phyloP scores from a whole-genome alignment of 2,113 vertebrate genomes.

The Oryzias curvinotus region DNA sequence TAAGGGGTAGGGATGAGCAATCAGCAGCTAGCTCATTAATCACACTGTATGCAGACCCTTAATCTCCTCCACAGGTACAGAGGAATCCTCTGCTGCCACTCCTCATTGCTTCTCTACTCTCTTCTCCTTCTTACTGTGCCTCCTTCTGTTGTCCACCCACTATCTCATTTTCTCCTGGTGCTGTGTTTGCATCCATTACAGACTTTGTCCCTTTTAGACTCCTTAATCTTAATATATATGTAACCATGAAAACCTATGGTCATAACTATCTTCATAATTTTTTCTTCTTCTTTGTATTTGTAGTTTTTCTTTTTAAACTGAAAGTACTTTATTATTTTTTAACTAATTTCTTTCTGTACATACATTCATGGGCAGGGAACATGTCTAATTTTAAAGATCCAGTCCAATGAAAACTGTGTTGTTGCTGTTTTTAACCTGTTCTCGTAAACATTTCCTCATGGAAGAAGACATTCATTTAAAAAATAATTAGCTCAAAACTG shows the following conservation, averaged over 20 bases:
- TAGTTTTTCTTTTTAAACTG: too few species aligned
- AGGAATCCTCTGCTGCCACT: conserved; percentile 40
- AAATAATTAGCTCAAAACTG: too few species aligned
- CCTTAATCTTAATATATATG: conserved; percentile 22
- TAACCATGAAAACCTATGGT: conserved; percentile 25
- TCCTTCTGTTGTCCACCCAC: conserved; percentile 28
- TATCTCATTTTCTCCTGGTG: conserved; percentile 33
- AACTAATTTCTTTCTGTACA: too few species aligned
- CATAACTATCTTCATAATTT: conserved; percentile 8
- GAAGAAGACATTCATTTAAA: too few species aligned
- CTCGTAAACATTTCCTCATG: too few species aligned
- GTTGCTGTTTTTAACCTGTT: too few species aligned
- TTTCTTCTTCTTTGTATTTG: background rate
- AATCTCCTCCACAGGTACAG: conserved; percentile 72
- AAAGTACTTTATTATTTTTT: too few species aligned
- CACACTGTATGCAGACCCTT: conserved; percentile 64
- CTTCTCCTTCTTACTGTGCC: conserved; percentile 5
- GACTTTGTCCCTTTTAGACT: conserved; percentile 29
- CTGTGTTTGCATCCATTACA: conserved; percentile 43
- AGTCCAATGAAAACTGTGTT: too few species aligned
- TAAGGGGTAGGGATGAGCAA: conserved; percentile 64
- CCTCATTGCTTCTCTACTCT: conserved; percentile 18
- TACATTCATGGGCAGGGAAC: too few species aligned
- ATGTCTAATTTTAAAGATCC: too few species aligned
- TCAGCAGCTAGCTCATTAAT: conserved; percentile 72